Conservation (phyloP, 2,888 invertebrate species). For the Caenorhabditis sp. region DNA sequence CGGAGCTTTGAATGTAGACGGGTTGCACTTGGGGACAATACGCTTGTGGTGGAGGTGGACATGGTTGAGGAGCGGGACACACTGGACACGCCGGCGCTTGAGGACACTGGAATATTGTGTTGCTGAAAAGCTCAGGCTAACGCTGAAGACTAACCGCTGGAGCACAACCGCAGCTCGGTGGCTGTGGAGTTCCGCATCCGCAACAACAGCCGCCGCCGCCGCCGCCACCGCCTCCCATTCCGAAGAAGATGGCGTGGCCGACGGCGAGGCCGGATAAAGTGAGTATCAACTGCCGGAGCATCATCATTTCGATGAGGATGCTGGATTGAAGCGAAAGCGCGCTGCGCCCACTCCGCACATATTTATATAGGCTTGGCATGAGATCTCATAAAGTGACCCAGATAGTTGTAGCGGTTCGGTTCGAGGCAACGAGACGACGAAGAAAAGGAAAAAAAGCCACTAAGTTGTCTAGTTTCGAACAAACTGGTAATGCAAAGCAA, state of each 20-base stretch:
- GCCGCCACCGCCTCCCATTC: slow-evolving; percentile 59
- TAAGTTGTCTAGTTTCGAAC: slow-evolving; percentile 43
- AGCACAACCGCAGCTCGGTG: slow-evolving; percentile 64
- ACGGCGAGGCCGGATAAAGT: slow-evolving; percentile 9
- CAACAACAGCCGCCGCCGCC: slow-evolving; percentile 65
- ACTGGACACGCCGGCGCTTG: slow-evolving; percentile 54
- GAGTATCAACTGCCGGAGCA: slow-evolving; percentile 29
- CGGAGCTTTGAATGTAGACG: slow-evolving; percentile 50
- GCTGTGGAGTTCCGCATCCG: slow-evolving; percentile 66
- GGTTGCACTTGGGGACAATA: slow-evolving; percentile 64
- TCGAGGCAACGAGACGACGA: slow-evolving; percentile 3
- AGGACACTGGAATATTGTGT: slow-evolving; percentile 40
- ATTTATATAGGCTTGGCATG: slow-evolving; percentile 39
- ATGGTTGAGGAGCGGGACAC: slow-evolving; percentile 60
- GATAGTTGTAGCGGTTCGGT: slow-evolving; percentile 45
- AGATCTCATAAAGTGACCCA: slow-evolving; percentile 41
- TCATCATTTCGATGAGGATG: slow-evolving; percentile 6
- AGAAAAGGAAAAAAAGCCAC: slow-evolving; percentile 8
- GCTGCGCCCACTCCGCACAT: slow-evolving; percentile 30
- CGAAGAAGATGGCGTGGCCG: slow-evolving; percentile 39
- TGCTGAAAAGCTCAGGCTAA: neutral
- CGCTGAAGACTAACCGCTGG: slow-evolving; percentile 27
- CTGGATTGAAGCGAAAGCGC: slow-evolving; percentile 16
- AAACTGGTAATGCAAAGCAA: slow-evolving; percentile 48
- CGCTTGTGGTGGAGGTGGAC: slow-evolving; percentile 64